Percentiles rank a stretch among this genome's conserved stretches.
Conservation (phyloP, 2,797 vertebrate species). For the Babyrousa celebensis region DNA sequence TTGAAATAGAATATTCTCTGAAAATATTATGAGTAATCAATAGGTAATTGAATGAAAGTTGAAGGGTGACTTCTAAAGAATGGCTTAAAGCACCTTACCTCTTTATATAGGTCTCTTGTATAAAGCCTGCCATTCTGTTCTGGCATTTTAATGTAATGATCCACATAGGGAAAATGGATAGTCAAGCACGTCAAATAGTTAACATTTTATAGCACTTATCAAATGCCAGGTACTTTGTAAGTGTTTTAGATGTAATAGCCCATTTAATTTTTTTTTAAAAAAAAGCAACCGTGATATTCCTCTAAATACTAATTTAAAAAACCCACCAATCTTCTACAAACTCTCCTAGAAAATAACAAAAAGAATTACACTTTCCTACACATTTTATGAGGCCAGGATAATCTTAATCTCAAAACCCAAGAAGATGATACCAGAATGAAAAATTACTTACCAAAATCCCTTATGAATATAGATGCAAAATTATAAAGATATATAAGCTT, state of each 20-base stretch:
- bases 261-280: not conserved
- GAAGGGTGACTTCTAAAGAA: not conserved
- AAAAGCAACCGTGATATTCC: not conserved
- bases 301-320: not conserved
- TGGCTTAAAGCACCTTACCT: not conserved
- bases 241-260: constrained; percentile 35
- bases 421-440: not conserved
- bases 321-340: not conserved
- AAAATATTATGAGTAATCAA: not conserved
- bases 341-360: constrained; percentile 5
- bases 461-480: not conserved
- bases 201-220: constrained; percentile 31
- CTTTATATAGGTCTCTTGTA: not conserved
- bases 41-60: constrained; percentile 24
- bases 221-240: constrained; percentile 17
- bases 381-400: not conserved
- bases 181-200: not conserved
- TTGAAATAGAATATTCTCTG: constrained; percentile 21
- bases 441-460: not conserved
- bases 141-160: constrained; percentile 33
- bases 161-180: not conserved
- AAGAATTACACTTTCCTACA: not conserved
- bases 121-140: not conserved
- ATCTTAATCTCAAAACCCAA: not conserved
- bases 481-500: not conserved